Base-by-base conservation (phyloP, 92 coral and sea anemone species). In the Phymanthus crucifer region DNA sequence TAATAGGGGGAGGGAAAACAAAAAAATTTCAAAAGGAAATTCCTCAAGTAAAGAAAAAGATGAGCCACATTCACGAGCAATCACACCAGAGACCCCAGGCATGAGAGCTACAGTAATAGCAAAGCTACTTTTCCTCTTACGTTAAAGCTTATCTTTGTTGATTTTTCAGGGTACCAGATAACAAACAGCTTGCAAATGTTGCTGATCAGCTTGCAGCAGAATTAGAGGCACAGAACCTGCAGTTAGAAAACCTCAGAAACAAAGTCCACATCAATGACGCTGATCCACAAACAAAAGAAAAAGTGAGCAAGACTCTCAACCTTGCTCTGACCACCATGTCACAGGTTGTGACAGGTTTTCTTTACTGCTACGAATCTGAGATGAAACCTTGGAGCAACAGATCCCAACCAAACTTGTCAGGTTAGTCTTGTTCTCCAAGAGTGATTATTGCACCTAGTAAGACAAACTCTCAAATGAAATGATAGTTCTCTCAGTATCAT, bases 371-470 rank as follows among this genome's bases (percentile, higher is more conserved):
- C 79, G 99, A 92, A 77, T 75, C 95, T 34, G 99, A 95, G 66
- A 95, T 95, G 99, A 89, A 93, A 37, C 97, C 97, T 0, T 95
- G 99, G 99, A 90, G 95, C 47, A 87, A 89, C 70, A 81, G 97
- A 66, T 84, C 88, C 36, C 91, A 89, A 81, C 99, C 99, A 34
- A 67, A 79, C 47, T 58, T 95, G 8, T 86, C 99, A 78, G 97
- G 99, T 95, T 46, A 11, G 78, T 74, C 24, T 74, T 46, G 27
- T 19, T 7, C 9, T 50, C 23, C 10, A 14, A 50, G 10, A 38
- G 43, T 38, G 43, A 38, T 38, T 38, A 38, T 38, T 38, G 10
- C 43, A 4, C n/a, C n/a, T n/a, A n/a, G n/a, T n/a, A n/a, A n/a
- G n/a, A n/a, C n/a, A n/a, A n/a, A n/a, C n/a, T n/a, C n/a, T n/a